Evolutionary conservation across 1,140 invertebrate species (phyloP).

Genomic region (Ptiloglossa arizonensis): DNA sequence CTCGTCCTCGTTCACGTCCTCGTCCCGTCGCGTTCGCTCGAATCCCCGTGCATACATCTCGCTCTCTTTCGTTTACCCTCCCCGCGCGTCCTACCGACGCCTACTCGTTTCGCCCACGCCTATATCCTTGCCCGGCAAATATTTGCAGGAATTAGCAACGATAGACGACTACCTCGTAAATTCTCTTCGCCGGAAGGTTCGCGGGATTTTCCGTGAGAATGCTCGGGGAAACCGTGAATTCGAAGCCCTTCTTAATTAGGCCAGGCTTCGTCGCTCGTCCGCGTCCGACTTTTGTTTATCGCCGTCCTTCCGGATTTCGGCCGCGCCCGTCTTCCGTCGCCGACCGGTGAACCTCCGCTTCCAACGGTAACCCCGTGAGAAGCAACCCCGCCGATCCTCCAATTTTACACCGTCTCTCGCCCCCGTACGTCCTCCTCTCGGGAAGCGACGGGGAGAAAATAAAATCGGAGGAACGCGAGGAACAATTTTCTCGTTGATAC

Average conservation of each 20-base stretch:
- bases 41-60: slow-evolving; percentile 66
- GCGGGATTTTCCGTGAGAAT: slow-evolving; percentile 23
- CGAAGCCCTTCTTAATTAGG: slow-evolving; percentile 45
- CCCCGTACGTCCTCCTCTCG: no score
- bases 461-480: slow-evolving; percentile 22
- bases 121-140: slow-evolving; percentile 73
- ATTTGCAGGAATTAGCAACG: slow-evolving; percentile 77
- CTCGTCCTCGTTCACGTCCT: no score
- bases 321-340: not conserved
- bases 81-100: slow-evolving; percentile 48
- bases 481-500: slow-evolving; percentile 69
- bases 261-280: not conserved
- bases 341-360: not conserved
- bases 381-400: slow-evolving; percentile 1
- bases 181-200: slow-evolving; percentile 30
- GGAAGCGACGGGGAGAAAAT: not conserved
- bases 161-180: slow-evolving; percentile 51
- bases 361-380: not conserved
- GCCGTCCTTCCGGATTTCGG: not conserved
- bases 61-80: slow-evolving; percentile 38
- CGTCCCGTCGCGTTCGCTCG: slow-evolving; percentile 61
- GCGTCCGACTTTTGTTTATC: slow-evolving; percentile 46
- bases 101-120: slow-evolving; percentile 49
- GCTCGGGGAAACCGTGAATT: slow-evolving; percentile 27
- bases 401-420: no score